Conservation (phyloP, 2,888 invertebrate species). For the Encarsia formosa region DNA sequence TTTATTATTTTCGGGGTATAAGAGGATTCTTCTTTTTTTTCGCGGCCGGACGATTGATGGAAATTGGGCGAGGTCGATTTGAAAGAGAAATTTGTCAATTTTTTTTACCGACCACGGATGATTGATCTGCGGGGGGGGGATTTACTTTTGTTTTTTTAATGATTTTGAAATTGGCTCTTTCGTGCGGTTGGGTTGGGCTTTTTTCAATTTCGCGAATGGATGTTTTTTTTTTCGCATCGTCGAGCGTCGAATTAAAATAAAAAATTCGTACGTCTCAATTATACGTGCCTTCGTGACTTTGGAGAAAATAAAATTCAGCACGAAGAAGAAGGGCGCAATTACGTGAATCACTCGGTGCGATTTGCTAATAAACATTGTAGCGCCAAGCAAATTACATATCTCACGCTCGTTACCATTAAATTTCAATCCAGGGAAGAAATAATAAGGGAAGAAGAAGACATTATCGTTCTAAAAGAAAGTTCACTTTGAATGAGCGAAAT, state of each 20-base stretch:
- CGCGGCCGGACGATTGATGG: conserved; percentile 18
- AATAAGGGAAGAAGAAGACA: conserved; percentile 9
- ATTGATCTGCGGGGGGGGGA: conserved; percentile 1
- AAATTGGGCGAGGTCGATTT: conserved; percentile 16
- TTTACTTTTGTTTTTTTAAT: conserved; percentile 9
- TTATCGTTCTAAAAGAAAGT: conserved; percentile 10
- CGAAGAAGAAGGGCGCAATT: conserved; percentile 2
- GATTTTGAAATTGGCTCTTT: conserved; percentile 9
- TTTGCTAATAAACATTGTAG: conserved; percentile 5
- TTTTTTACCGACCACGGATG: background rate
- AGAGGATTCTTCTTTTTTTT: too few relatives aligned
- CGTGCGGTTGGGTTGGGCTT: background rate
- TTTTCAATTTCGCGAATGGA: too few relatives aligned
- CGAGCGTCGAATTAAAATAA: background rate
- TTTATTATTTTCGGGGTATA: conserved; percentile 3
- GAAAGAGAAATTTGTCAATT: conserved; percentile 17
- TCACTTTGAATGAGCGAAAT: background rate
- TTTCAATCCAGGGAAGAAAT: conserved; percentile 11
- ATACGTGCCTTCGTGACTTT: background rate
- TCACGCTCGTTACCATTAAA: conserved; percentile 13
- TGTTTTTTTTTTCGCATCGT: background rate
- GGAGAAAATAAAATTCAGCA: too few relatives aligned
- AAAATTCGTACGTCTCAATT: conserved; percentile 1
- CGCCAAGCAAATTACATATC: conserved; percentile 1
- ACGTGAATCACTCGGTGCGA: conserved; percentile 5